Percentiles rank a stretch among this genome's conserved stretches.
Evolutionary conservation across 1,140 invertebrate species (phyloP).

Genomic region (Aphis craccivora): DNA sequence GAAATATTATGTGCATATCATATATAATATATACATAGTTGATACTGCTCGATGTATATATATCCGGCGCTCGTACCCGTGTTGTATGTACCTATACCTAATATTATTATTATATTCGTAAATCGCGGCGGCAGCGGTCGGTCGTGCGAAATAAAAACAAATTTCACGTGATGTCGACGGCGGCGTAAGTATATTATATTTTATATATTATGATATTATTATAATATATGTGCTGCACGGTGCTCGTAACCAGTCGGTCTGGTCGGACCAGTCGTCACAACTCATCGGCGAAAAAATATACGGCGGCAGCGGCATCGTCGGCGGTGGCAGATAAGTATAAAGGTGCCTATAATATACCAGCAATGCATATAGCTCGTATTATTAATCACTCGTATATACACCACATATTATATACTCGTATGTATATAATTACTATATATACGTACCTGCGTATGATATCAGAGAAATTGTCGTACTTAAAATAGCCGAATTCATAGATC

Average conservation of each 20-base stretch:
- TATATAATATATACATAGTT: background rate
- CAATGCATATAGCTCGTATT: background rate
- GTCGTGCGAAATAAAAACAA: background rate
- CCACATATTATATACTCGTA: background rate
- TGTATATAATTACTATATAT: background rate
- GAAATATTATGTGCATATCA: background rate
- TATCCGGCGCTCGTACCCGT: background rate
- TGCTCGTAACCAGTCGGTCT: conserved; percentile 13
- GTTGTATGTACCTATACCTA: background rate
- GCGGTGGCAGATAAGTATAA: background rate
- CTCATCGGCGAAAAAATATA: background rate
- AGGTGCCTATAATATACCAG: background rate
- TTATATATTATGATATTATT: background rate
- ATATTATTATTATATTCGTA: background rate
- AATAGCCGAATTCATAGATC: background rate
- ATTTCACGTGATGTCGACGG: background rate
- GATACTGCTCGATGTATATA: background rate
- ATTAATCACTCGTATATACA: background rate
- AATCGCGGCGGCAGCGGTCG: background rate
- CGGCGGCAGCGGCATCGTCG: background rate
- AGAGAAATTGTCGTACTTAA: too few species aligned
- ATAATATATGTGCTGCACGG: background rate
- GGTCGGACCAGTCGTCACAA: conserved; percentile 23
- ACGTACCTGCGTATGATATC: too few species aligned
- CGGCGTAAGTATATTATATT: background rate